These are phyloP conservation scores for Teleogryllus occipitalis DNA, from an alignment of 1,140 invertebrate genomes.

Conservation along the genomic window DNA sequence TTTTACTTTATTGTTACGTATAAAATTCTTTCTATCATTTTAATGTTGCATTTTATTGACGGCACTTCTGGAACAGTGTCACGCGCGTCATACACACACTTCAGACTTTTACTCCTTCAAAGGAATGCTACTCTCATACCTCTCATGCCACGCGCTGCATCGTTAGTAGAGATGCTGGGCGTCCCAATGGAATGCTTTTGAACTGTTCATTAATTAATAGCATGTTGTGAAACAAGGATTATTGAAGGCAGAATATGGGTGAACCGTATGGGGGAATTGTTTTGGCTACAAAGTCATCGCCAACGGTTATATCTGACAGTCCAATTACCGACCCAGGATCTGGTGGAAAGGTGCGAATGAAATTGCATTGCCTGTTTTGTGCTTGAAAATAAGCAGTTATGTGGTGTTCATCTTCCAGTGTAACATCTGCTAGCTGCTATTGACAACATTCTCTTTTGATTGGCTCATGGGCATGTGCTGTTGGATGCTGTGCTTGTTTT, in stretches of 20 bases:
- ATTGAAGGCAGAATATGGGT: conserved; percentile 7
- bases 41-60: no score
- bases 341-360: conserved; percentile 32
- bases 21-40: no score
- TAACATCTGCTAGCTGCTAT: not conserved
- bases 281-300: conserved; percentile 19
- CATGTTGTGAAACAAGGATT: not conserved
- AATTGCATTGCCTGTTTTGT: not conserved
- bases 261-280: not conserved
- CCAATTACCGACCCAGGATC: conserved; percentile 44
- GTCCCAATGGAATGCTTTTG: not conserved
- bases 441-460: not conserved
- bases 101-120: no score
- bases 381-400: not conserved
- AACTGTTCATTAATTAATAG: not conserved
- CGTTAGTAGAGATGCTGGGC: no score
- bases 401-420: not conserved
- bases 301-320: conserved; percentile 32
- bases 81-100: no score
- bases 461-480: not conserved
- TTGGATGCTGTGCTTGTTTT: not conserved
- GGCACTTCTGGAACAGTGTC: no score
- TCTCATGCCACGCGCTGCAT: no score
- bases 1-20: no score
- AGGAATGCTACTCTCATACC: no score